These are phyloP conservation scores for Hetaerina titia DNA, from an alignment of 2,888 invertebrate genomes.

Conservation along the genomic window DNA sequence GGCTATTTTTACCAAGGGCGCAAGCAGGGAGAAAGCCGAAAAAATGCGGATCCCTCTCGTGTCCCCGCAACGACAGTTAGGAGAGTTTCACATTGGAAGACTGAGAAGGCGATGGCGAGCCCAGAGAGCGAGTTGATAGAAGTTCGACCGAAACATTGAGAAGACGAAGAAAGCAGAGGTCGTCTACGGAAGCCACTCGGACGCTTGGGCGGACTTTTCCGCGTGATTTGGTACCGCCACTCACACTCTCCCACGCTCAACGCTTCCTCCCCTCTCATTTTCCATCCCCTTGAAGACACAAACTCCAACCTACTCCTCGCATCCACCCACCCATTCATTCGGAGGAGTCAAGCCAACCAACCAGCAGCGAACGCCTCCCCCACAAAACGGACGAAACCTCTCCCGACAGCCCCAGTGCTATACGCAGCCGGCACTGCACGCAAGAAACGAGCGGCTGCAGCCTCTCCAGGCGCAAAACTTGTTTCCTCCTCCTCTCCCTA, in stretches of 20 bases:
- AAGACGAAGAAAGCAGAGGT: not conserved
- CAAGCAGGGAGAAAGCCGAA: too few species aligned
- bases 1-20: too few species aligned
- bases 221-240: conserved; percentile 30
- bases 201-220: not conserved
- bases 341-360: not conserved
- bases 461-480: conserved; percentile 59
- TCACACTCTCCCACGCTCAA: conserved; percentile 6
- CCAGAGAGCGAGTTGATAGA: not conserved
- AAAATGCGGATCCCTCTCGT: too few species aligned
- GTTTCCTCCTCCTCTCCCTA: not conserved
- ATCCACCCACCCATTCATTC: not conserved
- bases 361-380: not conserved
- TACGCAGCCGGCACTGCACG: conserved; percentile 35
- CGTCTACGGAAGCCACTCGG: not conserved
- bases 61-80: too few species aligned
- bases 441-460: conserved; percentile 36
- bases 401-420: not conserved
- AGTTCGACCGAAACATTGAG: not conserved
- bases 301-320: not conserved
- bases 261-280: not conserved
- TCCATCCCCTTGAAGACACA: not conserved
- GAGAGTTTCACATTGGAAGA: too few species aligned
- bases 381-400: not conserved
- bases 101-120: too few species aligned